A percentile compares a stretch with the other conserved stretches of the same genome.
Evolutionary conservation across 2,113 vertebrate species (phyloP).

Genomic region (Coregonus clupeaformis): DNA sequence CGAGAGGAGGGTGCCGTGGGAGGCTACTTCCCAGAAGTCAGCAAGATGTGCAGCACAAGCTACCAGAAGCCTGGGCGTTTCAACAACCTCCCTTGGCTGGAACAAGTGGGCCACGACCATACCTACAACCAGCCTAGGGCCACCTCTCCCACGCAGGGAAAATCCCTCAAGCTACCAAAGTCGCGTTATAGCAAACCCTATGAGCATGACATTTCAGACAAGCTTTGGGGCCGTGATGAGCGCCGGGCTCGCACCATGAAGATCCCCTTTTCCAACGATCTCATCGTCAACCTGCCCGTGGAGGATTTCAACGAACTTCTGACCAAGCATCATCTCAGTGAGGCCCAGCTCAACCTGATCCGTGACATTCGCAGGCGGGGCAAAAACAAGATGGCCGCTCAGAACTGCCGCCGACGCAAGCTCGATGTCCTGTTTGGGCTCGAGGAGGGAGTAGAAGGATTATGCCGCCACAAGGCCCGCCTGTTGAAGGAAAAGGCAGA

Average conservation of each 20-base stretch:
- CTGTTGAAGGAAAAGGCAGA: conserved; percentile 89
- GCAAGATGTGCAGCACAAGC: conserved; percentile 80
- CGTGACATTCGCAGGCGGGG: conserved; percentile 91
- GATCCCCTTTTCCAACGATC: conserved; percentile 91
- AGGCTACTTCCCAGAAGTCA: conserved; percentile 79
- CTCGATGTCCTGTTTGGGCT: conserved; percentile 84
- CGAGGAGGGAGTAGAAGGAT: conserved; percentile 80
- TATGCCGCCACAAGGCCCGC: conserved; percentile 80
- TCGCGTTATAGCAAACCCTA: conserved; percentile 16
- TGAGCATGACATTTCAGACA: conserved; percentile 55
- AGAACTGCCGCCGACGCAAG: conserved; percentile 94
- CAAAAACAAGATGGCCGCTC: conserved; percentile 97
- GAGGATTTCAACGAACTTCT: conserved; percentile 94
- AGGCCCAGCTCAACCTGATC: conserved; percentile 87
- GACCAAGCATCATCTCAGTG: conserved; percentile 81
- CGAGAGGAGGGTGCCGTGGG: conserved; percentile 85
- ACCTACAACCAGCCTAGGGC: conserved; percentile 85
- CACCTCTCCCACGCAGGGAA: background rate
- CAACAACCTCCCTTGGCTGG: conserved; percentile 81
- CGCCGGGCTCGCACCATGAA: conserved; percentile 82
- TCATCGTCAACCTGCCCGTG: conserved; percentile 91
- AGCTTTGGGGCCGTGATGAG: conserved; percentile 83
- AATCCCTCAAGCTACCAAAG: conserved; percentile 23
- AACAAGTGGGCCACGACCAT: conserved; percentile 90
- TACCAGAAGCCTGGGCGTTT: conserved; percentile 79